phyloP scores from a whole-genome alignment of 2,888 invertebrate genomes.

The Habroteleia sp. region DNA sequence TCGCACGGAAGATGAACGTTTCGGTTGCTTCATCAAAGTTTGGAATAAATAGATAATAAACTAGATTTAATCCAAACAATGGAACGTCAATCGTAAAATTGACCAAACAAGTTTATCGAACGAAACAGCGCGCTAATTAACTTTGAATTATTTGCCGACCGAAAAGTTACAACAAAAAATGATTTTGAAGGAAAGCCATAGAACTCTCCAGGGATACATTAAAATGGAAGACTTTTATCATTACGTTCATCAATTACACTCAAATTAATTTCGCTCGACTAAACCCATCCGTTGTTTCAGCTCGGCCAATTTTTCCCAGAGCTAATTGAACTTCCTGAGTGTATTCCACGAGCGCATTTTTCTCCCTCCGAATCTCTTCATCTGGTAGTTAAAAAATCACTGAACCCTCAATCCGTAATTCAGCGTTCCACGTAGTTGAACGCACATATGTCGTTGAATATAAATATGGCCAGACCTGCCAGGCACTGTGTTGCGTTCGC shows the following conservation, averaged over 20 bases:
- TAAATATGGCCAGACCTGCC: slow-evolving; percentile 4
- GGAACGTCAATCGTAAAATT: too few species aligned
- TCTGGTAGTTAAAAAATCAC: slow-evolving; percentile 20
- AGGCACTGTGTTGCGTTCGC: slow-evolving; percentile 1
- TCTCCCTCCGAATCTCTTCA: slow-evolving; percentile 15
- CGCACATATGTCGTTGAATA: slow-evolving; percentile 16
- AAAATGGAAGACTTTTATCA: neutral
- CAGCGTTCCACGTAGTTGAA: slow-evolving; percentile 18
- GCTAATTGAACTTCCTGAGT: slow-evolving; percentile 8
- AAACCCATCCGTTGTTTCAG: neutral
- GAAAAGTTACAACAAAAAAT: too few species aligned
- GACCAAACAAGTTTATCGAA: too few species aligned
- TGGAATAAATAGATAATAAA: too few species aligned
- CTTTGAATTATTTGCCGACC: too few species aligned
- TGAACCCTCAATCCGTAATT: slow-evolving; percentile 12
- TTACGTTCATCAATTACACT: neutral
- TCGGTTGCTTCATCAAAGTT: too few species aligned
- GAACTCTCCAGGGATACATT: neutral
- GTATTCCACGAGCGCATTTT: neutral
- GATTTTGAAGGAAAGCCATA: neutral
- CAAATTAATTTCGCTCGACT: neutral
- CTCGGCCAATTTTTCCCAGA: slow-evolving; percentile 1
- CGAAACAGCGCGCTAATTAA: too few species aligned
- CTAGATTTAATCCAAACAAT: too few species aligned
- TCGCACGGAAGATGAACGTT: too few species aligned